Evolutionary conservation across 2,888 invertebrate species (phyloP), one percentile per base, ranked within the genome.

Genomic region (Caenorhabditis auriculariae): DNA sequence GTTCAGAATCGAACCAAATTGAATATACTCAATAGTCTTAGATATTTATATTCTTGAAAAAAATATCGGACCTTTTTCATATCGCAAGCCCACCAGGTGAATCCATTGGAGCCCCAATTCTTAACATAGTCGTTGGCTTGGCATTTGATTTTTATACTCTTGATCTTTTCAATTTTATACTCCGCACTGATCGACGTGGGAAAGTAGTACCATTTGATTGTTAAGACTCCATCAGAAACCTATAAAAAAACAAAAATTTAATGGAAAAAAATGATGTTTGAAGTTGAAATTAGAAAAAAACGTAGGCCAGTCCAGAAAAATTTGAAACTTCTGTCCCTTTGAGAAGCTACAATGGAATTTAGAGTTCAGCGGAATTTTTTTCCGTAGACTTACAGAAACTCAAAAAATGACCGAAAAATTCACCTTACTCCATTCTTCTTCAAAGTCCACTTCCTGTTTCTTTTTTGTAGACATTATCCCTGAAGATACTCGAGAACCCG

Each of bases 341-440:
- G n/a, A n/a, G n/a, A n/a, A n/a, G n/a, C n/a, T n/a, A n/a, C n/a
- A n/a, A n/a, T n/a, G n/a, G n/a, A n/a, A n/a, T n/a, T n/a, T n/a
- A n/a, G n/a, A n/a, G n/a, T n/a, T n/a, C n/a, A n/a, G n/a, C n/a
- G n/a, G n/a, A n/a, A n/a, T n/a, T n/a, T n/a, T n/a, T n/a, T n/a
- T n/a, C n/a, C n/a, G n/a, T n/a, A n/a, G n/a, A n/a, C n/a, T n/a
- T n/a, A n/a, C n/a, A n/a, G n/a, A n/a, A n/a, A n/a, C n/a, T n/a
- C n/a, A n/a, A n/a, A n/a, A n/a, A n/a, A n/a, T n/a, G n/a, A n/a
- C 5, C 5, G 15, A 27, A 23, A 21, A 27, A 44, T 52, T 29
- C 6, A 60, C 60, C 52, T 60, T 60, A 17, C 51, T 43, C 60
- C 60, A 60, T 37, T 60, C 55, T 42, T 60, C 60, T 5, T 60